These are phyloP conservation scores for Dynastes tityus DNA, from an alignment of 2,888 invertebrate species.

Conservation along the genomic window DNA sequence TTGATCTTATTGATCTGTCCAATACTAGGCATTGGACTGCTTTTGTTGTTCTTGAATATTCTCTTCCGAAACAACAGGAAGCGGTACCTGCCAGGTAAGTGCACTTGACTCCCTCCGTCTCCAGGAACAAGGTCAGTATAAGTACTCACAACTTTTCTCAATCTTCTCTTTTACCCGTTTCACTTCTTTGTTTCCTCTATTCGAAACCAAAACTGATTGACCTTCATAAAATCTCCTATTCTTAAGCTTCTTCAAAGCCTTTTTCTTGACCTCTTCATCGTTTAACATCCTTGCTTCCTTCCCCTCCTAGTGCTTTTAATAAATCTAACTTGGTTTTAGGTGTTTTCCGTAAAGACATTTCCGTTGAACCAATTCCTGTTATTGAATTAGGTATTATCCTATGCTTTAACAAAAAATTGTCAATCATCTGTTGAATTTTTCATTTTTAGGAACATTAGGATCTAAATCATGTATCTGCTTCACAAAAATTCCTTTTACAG, in stretches of 20 bases:
- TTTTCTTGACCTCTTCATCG: neutral
- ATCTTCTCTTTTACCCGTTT: neutral
- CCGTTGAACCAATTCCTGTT: neutral
- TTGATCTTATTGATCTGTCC: no score
- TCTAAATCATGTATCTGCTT: neutral
- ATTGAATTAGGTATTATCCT: neutral
- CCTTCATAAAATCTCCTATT: neutral
- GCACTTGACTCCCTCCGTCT: no score
- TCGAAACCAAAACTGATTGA: neutral
- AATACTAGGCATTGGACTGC: no score
- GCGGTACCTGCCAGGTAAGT: no score
- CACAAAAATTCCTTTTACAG: neutral
- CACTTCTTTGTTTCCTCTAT: neutral
- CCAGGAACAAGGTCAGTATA: no score
- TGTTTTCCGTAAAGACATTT: neutral
- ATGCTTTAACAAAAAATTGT: neutral
- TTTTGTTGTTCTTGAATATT: no score
- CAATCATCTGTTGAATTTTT: neutral
- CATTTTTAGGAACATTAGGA: no score
- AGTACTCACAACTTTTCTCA: neutral
- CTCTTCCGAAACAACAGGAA: no score
- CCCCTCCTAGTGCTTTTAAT: neutral
- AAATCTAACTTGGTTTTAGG: neutral
- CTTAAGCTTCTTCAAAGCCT: neutral
- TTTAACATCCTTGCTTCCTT: neutral